Evolutionary conservation across 1,140 invertebrate species (phyloP), one percentile per base, ranked within the genome.

Genomic region (Aphis craccivora): DNA sequence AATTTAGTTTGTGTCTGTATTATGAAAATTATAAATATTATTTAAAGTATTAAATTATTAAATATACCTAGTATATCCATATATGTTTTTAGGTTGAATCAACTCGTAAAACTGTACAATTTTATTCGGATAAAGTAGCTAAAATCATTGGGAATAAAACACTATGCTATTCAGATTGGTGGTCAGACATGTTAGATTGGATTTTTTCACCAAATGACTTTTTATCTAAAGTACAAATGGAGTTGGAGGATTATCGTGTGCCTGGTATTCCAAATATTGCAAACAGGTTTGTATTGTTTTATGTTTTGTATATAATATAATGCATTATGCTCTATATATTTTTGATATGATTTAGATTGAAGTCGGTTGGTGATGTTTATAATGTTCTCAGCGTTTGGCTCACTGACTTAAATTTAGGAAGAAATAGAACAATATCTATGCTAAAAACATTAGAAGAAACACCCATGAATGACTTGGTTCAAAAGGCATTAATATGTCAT

Each of bases 401-500:
- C 43, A 94, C 95, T 51, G 95, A 95, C 60, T 84, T 96, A 83
- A 94, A 96, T 53, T 92, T 94, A 43, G 94, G 94, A 30, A 95
- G 96, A 51, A 51, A 94, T 95, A 14, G 94, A 94, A 95, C 96
- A 48, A 94, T 95, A 25, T 94, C 94, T 91, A 94, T 94, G 20
- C 93, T 96, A 22, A 94, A 95, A n/a, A 93, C 94, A 20, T 94
- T 97, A 43, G 94, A 95, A 92, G 94, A 93, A 9, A 94, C 94
- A 5, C 94, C 95, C 40, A 94, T 95, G 22, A 93, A 94, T 84
- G 94, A 95, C 22, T 95, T 97, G 40, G 95, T 97, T 35, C 95
- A 96, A 88, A 94, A 94, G 91, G 96, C 97, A 5, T 96, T 96
- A 43, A 95, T 96, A 90, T 98, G 97, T 94, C 97, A 97, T 95